Percentiles rank a stretch among this genome's conserved stretches.
phyloP scores from a whole-genome alignment of 1,140 invertebrate species.

The Anastrepha ludens region DNA sequence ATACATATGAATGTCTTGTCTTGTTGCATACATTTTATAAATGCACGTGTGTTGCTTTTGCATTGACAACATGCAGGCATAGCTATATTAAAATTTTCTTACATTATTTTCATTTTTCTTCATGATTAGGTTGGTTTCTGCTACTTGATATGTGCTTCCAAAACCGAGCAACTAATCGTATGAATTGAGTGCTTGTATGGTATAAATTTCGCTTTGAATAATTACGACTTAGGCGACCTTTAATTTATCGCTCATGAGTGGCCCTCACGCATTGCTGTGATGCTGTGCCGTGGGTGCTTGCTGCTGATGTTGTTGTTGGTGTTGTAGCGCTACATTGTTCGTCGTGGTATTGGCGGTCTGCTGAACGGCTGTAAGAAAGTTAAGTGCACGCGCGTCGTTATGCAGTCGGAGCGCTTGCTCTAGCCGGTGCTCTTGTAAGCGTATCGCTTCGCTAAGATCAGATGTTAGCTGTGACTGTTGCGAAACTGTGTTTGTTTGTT shows the following conservation, averaged over 20 bases:
- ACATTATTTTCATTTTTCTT: too few species aligned
- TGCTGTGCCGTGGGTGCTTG: slow-evolving; percentile 53
- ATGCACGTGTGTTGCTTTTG: too few species aligned
- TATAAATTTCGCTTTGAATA: too few species aligned
- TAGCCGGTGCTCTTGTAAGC: slow-evolving; percentile 86
- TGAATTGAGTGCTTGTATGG: too few species aligned
- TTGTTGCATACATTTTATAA: too few species aligned
- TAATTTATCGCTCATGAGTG: slow-evolving; percentile 76
- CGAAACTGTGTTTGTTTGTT: slow-evolving; percentile 71
- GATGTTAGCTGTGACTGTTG: slow-evolving; percentile 63
- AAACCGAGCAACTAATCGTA: too few species aligned
- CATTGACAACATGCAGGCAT: too few species aligned
- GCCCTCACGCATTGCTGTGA: slow-evolving; percentile 78
- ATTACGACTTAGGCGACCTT: background rate
- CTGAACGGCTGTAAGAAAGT: slow-evolving; percentile 54
- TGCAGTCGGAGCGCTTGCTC: slow-evolving; percentile 88
- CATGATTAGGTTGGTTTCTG: too few species aligned
- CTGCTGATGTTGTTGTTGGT: slow-evolving; percentile 77
- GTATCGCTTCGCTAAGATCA: slow-evolving; percentile 81
- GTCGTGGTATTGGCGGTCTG: slow-evolving; percentile 24
- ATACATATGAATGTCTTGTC: too few species aligned
- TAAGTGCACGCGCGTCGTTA: slow-evolving; percentile 73
- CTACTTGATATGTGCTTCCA: too few species aligned
- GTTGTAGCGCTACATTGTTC: slow-evolving; percentile 75
- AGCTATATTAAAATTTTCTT: too few species aligned